Evolutionary conservation across 2,888 invertebrate species (phyloP), one percentile per base, ranked within the genome.

Genomic region (Platycheirus albimanus): DNA sequence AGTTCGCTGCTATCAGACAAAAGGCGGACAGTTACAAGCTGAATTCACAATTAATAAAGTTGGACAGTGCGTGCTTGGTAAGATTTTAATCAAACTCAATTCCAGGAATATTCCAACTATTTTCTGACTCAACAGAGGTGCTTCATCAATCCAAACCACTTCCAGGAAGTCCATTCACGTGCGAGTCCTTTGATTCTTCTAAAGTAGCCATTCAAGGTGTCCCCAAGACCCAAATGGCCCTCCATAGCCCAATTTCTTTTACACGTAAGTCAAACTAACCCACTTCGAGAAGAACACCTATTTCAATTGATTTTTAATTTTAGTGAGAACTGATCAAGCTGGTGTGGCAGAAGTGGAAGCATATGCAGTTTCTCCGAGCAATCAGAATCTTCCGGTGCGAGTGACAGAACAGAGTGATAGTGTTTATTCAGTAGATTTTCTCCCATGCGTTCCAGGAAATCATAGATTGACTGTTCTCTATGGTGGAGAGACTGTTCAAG

Each of bases 1-100:
- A 0, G 97, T 99, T 2, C 90, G 98, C 74, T 98, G 99, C 89
- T 98, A 98, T 90, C 98, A 98, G 89, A 99, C 99, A 80, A 97
- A 98, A 88, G 98, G 98, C 80, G 99, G 99, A 1, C 95, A 98
- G 88, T 92, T 98, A 70, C 95, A 98, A 89, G 99, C 99, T 0
- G 99, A 99, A 91, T 99, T 96, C 91, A 95, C 95, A 13, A 95
- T 96, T 30, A 94, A 95, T 75, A 95, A 95, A 87, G 93, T 95
- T 20, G 95, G 95, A 52, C 93, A 94, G 85, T 93, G 93, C 86
- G 92, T 93, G 51, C 93, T 94, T 86, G 93, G 95, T 95, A 86
- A 90, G 89, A 6, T 33, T 11, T 8, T 7, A 11, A 5, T 33
- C 3, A 2, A 36, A n/a, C 1, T 66, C 15, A 45, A 6, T 6